Percentiles rank a stretch among this genome's conserved stretches.
phyloP scores from a whole-genome alignment of 92 coral and sea anemone species.

The Palythoa heliodiscus region DNA sequence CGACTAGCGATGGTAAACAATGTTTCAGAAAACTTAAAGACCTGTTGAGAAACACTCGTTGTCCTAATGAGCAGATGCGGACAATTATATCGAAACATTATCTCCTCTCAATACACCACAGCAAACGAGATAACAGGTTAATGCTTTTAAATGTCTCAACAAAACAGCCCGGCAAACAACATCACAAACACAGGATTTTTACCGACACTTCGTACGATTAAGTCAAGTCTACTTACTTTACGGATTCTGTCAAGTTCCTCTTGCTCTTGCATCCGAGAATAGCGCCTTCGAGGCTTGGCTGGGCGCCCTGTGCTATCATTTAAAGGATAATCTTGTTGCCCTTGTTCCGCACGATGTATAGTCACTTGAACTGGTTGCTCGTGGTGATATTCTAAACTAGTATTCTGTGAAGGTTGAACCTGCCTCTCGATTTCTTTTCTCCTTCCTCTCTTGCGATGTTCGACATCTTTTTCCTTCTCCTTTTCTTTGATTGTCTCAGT shows the following conservation, averaged over 20 bases:
- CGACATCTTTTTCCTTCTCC: slow-evolving; percentile 40
- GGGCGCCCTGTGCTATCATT: background rate
- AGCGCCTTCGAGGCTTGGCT: slow-evolving; percentile 28
- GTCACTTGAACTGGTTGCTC: slow-evolving; percentile 1
- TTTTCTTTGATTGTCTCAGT: slow-evolving; percentile 26
- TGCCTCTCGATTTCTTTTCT: slow-evolving; percentile 53
- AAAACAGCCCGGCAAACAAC: background rate
- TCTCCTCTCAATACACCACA: background rate
- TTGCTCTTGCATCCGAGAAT: slow-evolving; percentile 29
- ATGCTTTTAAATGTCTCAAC: background rate
- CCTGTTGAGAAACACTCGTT: too few relatives aligned
- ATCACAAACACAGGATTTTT: too few relatives aligned
- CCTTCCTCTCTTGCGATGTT: slow-evolving; percentile 64
- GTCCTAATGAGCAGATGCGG: too few relatives aligned
- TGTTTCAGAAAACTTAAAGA: too few relatives aligned
- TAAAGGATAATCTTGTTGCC: background rate
- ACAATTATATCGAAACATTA: too few relatives aligned
- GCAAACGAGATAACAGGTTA: background rate
- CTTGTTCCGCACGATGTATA: background rate
- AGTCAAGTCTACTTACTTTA: slow-evolving; percentile 17
- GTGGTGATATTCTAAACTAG: background rate
- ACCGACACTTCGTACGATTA: background rate
- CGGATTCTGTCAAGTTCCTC: slow-evolving; percentile 25
- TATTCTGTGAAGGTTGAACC: slow-evolving; percentile 8
- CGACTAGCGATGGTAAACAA: background rate